These are phyloP conservation scores for Motacilla tschutschensis DNA, from an alignment of 2,113 vertebrate species.

Conservation along the genomic window DNA sequence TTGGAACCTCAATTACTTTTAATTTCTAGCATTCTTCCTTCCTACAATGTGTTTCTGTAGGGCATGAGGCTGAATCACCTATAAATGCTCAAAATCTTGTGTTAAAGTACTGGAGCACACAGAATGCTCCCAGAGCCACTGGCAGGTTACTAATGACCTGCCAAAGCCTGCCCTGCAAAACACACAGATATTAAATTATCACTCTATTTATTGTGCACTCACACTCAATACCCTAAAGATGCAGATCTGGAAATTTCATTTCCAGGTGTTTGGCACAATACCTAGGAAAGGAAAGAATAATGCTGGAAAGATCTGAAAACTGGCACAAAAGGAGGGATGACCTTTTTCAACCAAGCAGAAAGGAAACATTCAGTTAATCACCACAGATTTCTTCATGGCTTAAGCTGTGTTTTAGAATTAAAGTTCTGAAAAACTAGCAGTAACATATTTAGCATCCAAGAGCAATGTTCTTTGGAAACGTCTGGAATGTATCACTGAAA, in stretches of 20 bases:
- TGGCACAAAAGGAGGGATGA: not conserved
- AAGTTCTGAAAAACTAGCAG: not conserved
- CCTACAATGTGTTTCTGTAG: conserved; percentile 6
- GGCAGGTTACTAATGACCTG: not conserved
- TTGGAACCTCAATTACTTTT: conserved; percentile 27
- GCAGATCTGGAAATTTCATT: conserved; percentile 3
- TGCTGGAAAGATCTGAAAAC: conserved; percentile 7
- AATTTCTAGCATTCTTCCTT: conserved; percentile 48
- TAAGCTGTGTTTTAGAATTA: not conserved
- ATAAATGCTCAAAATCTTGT: not conserved
- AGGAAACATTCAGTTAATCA: conserved; percentile 3
- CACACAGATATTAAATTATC: conserved; percentile 19
- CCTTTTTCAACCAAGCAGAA: conserved; percentile 20
- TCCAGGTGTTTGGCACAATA: conserved; percentile 22
- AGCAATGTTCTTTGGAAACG: not conserved
- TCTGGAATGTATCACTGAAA: not conserved
- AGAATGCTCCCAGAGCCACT: not conserved
- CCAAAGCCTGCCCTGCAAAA: conserved; percentile 11
- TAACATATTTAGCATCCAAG: not conserved
- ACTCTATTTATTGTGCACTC: not conserved
- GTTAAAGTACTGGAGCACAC: not conserved
- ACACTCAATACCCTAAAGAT: not conserved
- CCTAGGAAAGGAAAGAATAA: not conserved
- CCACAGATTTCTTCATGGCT: not conserved
- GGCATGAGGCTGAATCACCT: conserved; percentile 7